Evolutionary conservation across 2,113 vertebrate species (phyloP).

Genomic region (Leucosticte australis): DNA sequence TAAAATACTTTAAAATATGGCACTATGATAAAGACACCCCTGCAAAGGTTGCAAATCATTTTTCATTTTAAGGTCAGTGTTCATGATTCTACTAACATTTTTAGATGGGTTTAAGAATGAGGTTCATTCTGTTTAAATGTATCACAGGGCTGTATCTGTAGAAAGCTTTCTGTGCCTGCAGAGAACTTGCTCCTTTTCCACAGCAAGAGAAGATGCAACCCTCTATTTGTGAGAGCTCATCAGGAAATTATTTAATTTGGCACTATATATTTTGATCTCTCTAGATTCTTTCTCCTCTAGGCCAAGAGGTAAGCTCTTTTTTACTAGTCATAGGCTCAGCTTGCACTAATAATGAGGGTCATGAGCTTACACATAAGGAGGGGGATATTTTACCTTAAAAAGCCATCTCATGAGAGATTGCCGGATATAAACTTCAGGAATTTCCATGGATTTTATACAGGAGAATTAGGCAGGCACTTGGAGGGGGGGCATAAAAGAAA

Average conservation of each 20-base stretch:
- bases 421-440: not conserved
- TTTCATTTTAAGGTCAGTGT: conserved; percentile 59
- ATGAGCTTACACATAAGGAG: not conserved
- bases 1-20: conserved; percentile 49
- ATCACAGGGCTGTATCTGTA: not conserved
- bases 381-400: not conserved
- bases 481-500: not conserved
- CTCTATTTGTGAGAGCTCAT: not conserved
- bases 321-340: not conserved
- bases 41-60: conserved; percentile 61
- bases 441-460: not conserved
- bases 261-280: not conserved
- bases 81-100: conserved; percentile 54
- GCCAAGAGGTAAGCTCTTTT: not conserved
- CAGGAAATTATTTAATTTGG: not conserved
- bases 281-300: not conserved
- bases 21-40: conserved; percentile 41
- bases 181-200: not conserved
- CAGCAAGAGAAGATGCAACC: not conserved
- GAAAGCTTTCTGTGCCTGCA: not conserved
- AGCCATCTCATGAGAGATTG: not conserved
- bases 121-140: conserved; percentile 35
- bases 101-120: conserved; percentile 29
- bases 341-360: not conserved
- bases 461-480: not conserved